Percentiles rank a stretch among this genome's conserved stretches.
Conservation (phyloP, 1,140 invertebrate species). For the Physella acuta region DNA sequence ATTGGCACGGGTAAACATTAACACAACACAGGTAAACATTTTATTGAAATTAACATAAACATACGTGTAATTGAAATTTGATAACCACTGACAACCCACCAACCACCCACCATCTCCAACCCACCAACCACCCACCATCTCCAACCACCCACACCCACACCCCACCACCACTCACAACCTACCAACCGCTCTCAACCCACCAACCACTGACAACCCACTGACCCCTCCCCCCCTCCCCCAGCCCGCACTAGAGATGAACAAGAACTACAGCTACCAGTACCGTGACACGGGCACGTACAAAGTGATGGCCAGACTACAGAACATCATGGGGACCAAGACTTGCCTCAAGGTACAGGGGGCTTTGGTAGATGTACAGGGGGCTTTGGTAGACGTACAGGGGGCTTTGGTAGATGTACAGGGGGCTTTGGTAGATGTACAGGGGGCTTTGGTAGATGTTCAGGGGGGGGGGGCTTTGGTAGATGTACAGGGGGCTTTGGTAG, state of each 20-base stretch:
- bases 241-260: conserved; percentile 2
- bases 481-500: no score
- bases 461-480: no score
- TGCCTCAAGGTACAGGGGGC: no score
- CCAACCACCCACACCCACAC: not conserved
- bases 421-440: no score
- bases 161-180: not conserved
- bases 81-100: not conserved
- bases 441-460: no score
- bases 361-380: no score
- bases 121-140: not conserved
- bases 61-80: not conserved
- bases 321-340: conserved; percentile 32
- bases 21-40: not conserved
- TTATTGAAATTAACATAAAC: not conserved
- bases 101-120: not conserved
- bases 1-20: no score
- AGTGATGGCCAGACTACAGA: conserved; percentile 36
- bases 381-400: no score
- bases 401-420: no score
- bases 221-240: not conserved
- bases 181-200: no score
- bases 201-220: no score
- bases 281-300: conserved; percentile 31
- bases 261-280: not conserved